A percentile compares a stretch with the other conserved stretches of the same genome.
phyloP scores from a whole-genome alignment of 2,797 vertebrate genomes.

The Gephyroberyx darwinii region DNA sequence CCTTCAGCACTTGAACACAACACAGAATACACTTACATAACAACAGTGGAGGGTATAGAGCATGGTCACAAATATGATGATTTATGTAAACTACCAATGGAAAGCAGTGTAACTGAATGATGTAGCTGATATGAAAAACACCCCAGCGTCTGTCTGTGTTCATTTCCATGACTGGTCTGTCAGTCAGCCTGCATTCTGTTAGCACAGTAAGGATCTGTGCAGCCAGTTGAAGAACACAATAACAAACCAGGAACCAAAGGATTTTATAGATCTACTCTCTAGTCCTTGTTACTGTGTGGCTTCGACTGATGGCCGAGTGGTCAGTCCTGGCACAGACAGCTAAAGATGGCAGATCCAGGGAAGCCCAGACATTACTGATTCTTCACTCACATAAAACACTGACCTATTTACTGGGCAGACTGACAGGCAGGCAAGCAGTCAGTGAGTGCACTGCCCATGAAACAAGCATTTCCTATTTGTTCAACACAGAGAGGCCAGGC shows the following conservation, averaged over 20 bases:
- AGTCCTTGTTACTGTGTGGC: not conserved
- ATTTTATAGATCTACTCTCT: conserved; percentile 2
- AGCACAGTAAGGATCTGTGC: not conserved
- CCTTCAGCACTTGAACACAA: not conserved
- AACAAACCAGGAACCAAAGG: not conserved
- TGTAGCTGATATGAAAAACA: conserved; percentile 13
- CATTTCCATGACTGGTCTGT: conserved; percentile 11
- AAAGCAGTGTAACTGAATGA: conserved; percentile 26
- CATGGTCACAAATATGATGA: conserved; percentile 28
- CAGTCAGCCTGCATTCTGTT: conserved; percentile 2
- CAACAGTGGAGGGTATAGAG: not conserved
- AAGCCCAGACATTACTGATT: conserved; percentile 63
- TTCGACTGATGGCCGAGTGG: conserved; percentile 31
- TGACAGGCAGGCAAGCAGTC: conserved; percentile 56
- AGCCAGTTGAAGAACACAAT: conserved; percentile 6
- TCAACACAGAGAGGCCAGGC: conserved; percentile 47
- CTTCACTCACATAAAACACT: conserved; percentile 71
- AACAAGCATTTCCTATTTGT: conserved; percentile 65
- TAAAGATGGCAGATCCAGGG: conserved; percentile 61
- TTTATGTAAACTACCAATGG: conserved; percentile 15
- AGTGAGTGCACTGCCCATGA: conserved; percentile 56
- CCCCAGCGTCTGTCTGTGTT: conserved; percentile 11
- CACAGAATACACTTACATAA: conserved; percentile 11
- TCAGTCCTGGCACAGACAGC: conserved; percentile 3
- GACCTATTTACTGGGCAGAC: conserved; percentile 76